These are phyloP conservation scores for Cnemophilus loriae DNA, from an alignment of 2,113 vertebrate species.

Conservation along the genomic window DNA sequence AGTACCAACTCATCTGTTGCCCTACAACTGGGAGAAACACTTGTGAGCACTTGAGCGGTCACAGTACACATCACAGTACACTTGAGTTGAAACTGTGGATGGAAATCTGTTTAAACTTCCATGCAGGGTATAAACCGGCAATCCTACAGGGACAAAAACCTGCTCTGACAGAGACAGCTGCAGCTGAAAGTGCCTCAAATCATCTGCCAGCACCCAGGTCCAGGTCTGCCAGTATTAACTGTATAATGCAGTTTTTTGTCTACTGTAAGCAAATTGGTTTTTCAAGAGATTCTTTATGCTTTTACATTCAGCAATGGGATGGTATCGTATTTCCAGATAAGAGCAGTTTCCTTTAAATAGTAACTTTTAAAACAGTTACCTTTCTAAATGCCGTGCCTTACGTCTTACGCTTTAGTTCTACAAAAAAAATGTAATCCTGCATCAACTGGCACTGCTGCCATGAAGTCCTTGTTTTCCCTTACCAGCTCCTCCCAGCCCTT, in stretches of 20 bases:
- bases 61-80: neutral
- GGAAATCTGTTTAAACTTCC: neutral
- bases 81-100: neutral
- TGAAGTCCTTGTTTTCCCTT: neutral
- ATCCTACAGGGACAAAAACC: neutral
- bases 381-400: neutral
- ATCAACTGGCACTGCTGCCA: neutral
- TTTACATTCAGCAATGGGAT: neutral
- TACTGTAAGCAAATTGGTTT: neutral
- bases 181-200: neutral
- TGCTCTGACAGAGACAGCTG: fast-evolving
- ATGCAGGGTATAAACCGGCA: neutral
- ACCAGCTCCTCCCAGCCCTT: neutral
- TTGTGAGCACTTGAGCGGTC: neutral
- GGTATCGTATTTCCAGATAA: neutral
- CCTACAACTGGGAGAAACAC: neutral
- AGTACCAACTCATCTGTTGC: neutral
- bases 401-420: neutral
- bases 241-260: neutral
- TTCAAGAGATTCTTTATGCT: neutral
- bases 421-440: neutral
- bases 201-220: neutral
- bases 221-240: neutral
- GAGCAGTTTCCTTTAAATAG: neutral
- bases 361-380: neutral